Conservation (phyloP, 2,888 invertebrate species). For the Microchrysa polita region DNA sequence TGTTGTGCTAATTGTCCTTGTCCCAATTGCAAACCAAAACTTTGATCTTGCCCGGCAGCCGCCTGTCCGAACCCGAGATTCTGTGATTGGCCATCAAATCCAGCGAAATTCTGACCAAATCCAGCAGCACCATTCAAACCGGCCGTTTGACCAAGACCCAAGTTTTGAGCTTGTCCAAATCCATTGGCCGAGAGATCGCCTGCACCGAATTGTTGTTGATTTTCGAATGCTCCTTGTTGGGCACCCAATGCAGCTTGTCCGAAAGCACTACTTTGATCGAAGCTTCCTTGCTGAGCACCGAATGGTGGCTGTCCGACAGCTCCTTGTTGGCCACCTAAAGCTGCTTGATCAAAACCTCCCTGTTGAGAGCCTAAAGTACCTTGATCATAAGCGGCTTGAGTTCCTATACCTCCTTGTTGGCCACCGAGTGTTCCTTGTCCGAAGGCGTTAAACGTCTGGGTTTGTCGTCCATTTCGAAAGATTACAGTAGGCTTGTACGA, state of each 20-base stretch:
- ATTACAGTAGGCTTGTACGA: neutral
- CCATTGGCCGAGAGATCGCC: too few species aligned
- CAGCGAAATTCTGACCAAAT: neutral
- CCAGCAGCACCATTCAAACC: neutral
- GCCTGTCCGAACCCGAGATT: too few species aligned
- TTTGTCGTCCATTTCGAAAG: slow-evolving; percentile 15
- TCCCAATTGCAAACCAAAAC: neutral
- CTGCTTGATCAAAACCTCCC: neutral
- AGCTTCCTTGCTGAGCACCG: too few species aligned
- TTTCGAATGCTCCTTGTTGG: neutral
- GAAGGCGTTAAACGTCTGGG: slow-evolving; percentile 4
- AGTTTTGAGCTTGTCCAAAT: neutral
- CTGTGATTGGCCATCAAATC: neutral
- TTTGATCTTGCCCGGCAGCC: too few species aligned
- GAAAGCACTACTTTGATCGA: neutral
- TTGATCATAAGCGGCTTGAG: neutral
- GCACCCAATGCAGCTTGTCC: neutral
- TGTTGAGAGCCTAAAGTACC: neutral
- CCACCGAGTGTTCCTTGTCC: neutral
- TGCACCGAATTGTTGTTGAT: too few species aligned
- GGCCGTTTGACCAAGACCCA: neutral
- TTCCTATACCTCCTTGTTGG: neutral
- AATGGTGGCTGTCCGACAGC: neutral
- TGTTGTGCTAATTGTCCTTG: neutral
- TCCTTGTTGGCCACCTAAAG: slow-evolving; percentile 5